Evolutionary conservation across 2,797 vertebrate genomes (phyloP).

Genomic region (Sebastes minor): DNA sequence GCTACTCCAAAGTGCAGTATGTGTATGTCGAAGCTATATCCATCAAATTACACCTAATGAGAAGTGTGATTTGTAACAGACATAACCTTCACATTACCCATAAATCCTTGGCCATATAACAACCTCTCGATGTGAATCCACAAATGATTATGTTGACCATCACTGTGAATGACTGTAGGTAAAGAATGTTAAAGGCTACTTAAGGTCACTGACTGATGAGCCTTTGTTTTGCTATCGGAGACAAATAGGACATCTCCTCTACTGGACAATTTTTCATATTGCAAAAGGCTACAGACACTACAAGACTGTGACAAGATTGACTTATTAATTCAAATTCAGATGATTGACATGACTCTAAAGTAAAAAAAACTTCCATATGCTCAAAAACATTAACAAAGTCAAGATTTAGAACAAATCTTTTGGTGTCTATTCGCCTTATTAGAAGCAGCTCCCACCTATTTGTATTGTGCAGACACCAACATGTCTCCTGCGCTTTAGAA

Average conservation of each 20-base stretch:
- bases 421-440: slow-evolving; percentile 25
- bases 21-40: not conserved
- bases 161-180: slow-evolving; percentile 4
- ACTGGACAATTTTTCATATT: slow-evolving; percentile 72
- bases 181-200: not conserved
- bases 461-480: not conserved
- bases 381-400: not conserved
- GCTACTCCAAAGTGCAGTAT: not conserved
- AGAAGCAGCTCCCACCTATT: not conserved
- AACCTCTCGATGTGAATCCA: not conserved
- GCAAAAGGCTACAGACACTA: slow-evolving; percentile 37
- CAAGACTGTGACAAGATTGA: slow-evolving; percentile 10
- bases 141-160: slow-evolving; percentile 11
- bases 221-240: not conserved
- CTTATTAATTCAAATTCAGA: not conserved
- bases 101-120: slow-evolving; percentile 5
- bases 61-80: slow-evolving; percentile 10
- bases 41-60: slow-evolving; percentile 10
- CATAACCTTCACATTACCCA: not conserved
- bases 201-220: slow-evolving; percentile 15
- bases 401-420: slow-evolving; percentile 1
- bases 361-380: not conserved
- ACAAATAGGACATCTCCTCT: slow-evolving; percentile 53
- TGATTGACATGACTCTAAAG: not conserved
- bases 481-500: not conserved